phyloP scores from a whole-genome alignment of 2,888 invertebrate genomes.

The Eretmocerus hayati region DNA sequence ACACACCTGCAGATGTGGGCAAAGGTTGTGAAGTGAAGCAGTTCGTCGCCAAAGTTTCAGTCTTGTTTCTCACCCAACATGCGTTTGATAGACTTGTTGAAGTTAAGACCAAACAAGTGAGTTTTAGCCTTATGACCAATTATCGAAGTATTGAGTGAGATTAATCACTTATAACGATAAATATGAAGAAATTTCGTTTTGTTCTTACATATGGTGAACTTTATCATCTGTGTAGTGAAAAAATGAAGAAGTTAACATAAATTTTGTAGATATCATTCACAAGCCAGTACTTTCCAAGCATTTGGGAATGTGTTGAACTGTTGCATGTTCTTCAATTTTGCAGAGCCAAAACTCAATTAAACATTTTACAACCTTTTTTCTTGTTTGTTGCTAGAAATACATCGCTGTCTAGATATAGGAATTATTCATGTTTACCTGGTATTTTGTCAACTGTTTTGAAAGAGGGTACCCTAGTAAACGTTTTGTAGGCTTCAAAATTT shows the following conservation, averaged over 20 bases:
- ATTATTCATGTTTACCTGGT: too few relatives aligned
- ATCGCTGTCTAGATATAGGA: constrained; percentile 13
- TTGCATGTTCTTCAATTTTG: constrained; percentile 12
- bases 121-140: too few relatives aligned
- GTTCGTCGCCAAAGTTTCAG: constrained; percentile 88
- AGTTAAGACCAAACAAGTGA: constrained; percentile 50
- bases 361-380: constrained; percentile 90
- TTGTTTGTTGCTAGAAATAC: constrained; percentile 41
- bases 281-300: neutral
- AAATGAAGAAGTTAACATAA: constrained; percentile 50
- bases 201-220: constrained; percentile 87
- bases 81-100: constrained; percentile 59
- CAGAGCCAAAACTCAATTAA: constrained; percentile 74
- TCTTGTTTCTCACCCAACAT: constrained; percentile 84
- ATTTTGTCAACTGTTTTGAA: too few relatives aligned
- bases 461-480: too few relatives aligned
- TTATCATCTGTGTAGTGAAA: constrained; percentile 60
- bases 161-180: constrained; percentile 97
- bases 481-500: too few relatives aligned
- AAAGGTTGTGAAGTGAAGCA: constrained; percentile 97
- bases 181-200: constrained; percentile 82
- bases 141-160: too few relatives aligned
- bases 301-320: neutral
- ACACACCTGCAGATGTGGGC: constrained; percentile 90
- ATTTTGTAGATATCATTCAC: neutral